Percentiles rank a stretch among this genome's conserved stretches.
phyloP scores from a whole-genome alignment of 2,797 vertebrate species.

The Sciurus carolinensis region DNA sequence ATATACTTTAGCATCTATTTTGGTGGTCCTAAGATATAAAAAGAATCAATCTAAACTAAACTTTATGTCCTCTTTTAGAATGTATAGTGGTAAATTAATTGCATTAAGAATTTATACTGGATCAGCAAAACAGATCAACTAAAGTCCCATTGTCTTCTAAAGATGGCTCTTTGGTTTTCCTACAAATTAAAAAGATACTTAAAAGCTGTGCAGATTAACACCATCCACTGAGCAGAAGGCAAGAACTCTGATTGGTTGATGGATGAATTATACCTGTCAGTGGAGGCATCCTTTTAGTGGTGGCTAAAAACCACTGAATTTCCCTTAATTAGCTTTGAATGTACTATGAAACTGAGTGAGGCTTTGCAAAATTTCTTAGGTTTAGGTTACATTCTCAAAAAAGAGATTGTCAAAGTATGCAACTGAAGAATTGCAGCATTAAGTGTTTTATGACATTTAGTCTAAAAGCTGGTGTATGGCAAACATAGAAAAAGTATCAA shows the following conservation, averaged over 20 bases:
- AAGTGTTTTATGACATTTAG: neutral
- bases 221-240: neutral
- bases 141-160: neutral
- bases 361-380: neutral
- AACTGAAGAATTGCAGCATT: neutral
- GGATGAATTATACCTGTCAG: neutral
- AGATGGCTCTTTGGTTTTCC: constrained; percentile 63
- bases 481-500: constrained; percentile 26
- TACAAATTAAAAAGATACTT: constrained; percentile 59
- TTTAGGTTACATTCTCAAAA: constrained; percentile 23
- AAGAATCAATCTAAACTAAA: constrained; percentile 58
- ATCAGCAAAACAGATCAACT: constrained; percentile 3
- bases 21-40: neutral
- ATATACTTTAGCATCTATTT: neutral
- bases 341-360: constrained; percentile 44
- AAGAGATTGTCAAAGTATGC: neutral
- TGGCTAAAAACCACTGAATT: constrained; percentile 61
- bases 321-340: constrained; percentile 63
- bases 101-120: constrained; percentile 44
- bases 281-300: neutral
- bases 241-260: neutral
- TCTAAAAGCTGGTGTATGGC: neutral
- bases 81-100: constrained; percentile 26
- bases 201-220: constrained; percentile 57
- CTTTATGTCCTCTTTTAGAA: constrained; percentile 24